Percentiles rank a stretch among this genome's conserved stretches.
Evolutionary conservation across 2,113 vertebrate genomes (phyloP).

Genomic region (Cryptotis parvus): DNA sequence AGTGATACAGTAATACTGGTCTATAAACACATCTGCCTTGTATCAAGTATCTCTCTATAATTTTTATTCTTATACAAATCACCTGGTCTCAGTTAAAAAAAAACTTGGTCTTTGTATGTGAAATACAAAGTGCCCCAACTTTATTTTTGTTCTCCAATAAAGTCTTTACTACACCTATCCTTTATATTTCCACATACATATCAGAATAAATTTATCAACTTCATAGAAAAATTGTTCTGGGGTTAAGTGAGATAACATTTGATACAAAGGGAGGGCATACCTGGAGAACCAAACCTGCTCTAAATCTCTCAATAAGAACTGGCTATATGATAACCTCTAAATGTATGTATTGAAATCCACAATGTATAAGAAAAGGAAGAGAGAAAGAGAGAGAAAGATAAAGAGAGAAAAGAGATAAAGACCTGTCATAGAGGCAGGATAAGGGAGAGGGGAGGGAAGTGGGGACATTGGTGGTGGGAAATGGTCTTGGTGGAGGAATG

Average conservation of each 20-base stretch:
- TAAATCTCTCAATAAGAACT: not conserved
- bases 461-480: no score
- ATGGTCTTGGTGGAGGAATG: no score
- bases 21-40: not conserved
- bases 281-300: not conserved
- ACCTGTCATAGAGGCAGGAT: no score
- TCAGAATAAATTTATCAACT: not conserved
- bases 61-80: not conserved
- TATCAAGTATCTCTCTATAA: not conserved
- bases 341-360: no score
- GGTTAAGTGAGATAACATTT: slow-evolving; percentile 1
- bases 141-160: slow-evolving; percentile 32
- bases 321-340: no score
- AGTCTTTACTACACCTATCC: not conserved
- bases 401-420: no score
- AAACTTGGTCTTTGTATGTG: not conserved
- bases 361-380: no score
- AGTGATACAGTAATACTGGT: no score
- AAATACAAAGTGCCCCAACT: not conserved
- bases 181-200: slow-evolving; percentile 5
- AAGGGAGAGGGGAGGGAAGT: no score
- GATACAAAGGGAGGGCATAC: not conserved
- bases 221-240: not conserved
- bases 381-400: no score
- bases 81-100: not conserved